Base-by-base conservation (phyloP, 2,113 vertebrate species). In the Zosterops pallidus region DNA sequence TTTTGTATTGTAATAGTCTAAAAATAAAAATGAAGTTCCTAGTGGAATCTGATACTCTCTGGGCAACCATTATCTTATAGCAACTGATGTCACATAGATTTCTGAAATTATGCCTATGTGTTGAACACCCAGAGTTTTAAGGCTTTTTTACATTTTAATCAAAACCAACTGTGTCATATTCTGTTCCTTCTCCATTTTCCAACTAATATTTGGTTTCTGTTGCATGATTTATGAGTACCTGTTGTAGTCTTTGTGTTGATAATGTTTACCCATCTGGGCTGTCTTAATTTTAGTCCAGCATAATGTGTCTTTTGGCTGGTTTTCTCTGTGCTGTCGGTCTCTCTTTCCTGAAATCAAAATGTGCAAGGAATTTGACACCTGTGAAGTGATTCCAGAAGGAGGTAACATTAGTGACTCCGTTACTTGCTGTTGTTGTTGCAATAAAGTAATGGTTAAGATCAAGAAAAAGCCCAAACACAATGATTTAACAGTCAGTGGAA, bases 141-240 rank as follows among this genome's bases (percentile, higher is more conserved):
- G 86, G 33, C 50, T 83, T 89, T 81, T 92, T 88, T 83, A 46
- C 28, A 28, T 90, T 95, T 94, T 94, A 94, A 94, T 93, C 35
- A 83, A 86, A 96, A 86, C 80, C 71, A 93, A 94, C 86, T 92
- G 80, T 81, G 72, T 41, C 76, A 89, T 92, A 52, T 77, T 93
- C 64, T 83, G 29, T 90, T 90, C 64, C 11, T 16, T 81, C 47
- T 90, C 47, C 14, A 12, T 78, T 92, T 92, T 92, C 71, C 63
- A 90, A 77, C 62, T 33, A 74, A 72, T 95, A 80, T 62, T 83
- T 83, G 17, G 55, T 93, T 95, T 94, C 86, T 93, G 39, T 81
- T 90, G 76, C 59, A 83, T 94, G 94, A 96, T 96, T 96, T 96
- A 94, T 97, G 95, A 97, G 72, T 93, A 93, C 90, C 86, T 97